Evolutionary conservation across 2,888 invertebrate species (phyloP).

Genomic region (Diarsia brunnea): DNA sequence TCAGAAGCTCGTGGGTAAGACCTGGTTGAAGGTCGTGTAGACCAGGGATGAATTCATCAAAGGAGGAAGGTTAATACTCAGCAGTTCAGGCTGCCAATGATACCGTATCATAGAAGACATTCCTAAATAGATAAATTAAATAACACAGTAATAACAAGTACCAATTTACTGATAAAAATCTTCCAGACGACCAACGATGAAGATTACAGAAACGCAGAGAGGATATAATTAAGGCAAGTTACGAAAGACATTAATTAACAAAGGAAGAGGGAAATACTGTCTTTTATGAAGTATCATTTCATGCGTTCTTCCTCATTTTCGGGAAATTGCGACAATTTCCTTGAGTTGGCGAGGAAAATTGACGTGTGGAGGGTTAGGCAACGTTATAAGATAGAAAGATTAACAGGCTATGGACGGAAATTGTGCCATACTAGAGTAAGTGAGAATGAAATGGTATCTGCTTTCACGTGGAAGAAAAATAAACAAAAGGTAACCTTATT

Average conservation of each 20-base stretch:
- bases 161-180: constrained; percentile 55
- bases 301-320: constrained; percentile 32
- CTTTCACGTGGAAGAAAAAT: not conserved
- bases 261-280: constrained; percentile 13
- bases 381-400: constrained; percentile 11
- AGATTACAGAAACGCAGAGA: constrained; percentile 38
- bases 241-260: constrained; percentile 48
- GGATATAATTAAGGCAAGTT: constrained; percentile 39
- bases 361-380: constrained; percentile 3
- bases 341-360: constrained; percentile 33
- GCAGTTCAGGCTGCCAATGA: not conserved
- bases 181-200: constrained; percentile 21
- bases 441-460: not conserved
- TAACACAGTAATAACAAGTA: constrained; percentile 22
- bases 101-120: constrained; percentile 1
- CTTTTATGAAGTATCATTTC: constrained; percentile 48
- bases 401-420: not conserved
- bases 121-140: not conserved
- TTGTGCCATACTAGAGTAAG: not conserved
- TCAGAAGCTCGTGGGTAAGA: not conserved
- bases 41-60: not conserved
- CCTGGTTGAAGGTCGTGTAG: not conserved
- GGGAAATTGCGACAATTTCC: constrained; percentile 38
- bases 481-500: not conserved
- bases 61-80: not conserved